These are phyloP conservation scores for Arbacia lixula DNA, from an alignment of 53 echinoderm and acorn worm genomes.

Conservation along the genomic window DNA sequence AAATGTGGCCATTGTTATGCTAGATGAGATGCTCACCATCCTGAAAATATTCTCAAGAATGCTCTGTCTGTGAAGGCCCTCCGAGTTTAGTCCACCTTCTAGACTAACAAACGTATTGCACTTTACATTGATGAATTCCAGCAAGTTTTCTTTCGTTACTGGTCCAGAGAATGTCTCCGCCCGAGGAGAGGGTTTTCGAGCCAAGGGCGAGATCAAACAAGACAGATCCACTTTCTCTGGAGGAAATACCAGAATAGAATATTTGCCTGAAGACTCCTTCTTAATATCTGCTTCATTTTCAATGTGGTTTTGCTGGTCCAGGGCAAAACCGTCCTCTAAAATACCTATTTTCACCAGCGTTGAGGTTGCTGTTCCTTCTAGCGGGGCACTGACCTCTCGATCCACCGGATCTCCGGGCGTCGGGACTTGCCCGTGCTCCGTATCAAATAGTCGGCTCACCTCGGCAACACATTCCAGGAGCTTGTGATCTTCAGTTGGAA, in stretches of 20 bases:
- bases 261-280: neutral
- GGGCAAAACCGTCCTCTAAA: neutral
- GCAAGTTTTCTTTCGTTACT: conserved; percentile 26
- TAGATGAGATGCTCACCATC: conserved; percentile 56
- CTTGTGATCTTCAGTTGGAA: neutral
- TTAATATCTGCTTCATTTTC: neutral
- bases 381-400: neutral
- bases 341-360: neutral
- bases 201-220: conserved; percentile 48
- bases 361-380: neutral
- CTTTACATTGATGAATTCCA: conserved; percentile 78
- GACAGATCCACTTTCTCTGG: conserved; percentile 60
- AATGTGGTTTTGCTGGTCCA: neutral
- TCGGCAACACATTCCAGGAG: conserved; percentile 10
- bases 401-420: neutral
- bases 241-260: conserved; percentile 55
- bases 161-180: conserved; percentile 64
- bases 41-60: conserved; percentile 75
- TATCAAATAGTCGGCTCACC: conserved; percentile 5
- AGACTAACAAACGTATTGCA: conserved; percentile 67
- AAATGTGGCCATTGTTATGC: conserved; percentile 34
- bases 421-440: neutral
- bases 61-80: conserved; percentile 70
- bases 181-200: conserved; percentile 33
- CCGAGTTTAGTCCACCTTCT: conserved; percentile 50